These are phyloP conservation scores for Drosophila parabipectinata DNA, from an alignment of 1,140 invertebrate species.

Conservation along the genomic window DNA sequence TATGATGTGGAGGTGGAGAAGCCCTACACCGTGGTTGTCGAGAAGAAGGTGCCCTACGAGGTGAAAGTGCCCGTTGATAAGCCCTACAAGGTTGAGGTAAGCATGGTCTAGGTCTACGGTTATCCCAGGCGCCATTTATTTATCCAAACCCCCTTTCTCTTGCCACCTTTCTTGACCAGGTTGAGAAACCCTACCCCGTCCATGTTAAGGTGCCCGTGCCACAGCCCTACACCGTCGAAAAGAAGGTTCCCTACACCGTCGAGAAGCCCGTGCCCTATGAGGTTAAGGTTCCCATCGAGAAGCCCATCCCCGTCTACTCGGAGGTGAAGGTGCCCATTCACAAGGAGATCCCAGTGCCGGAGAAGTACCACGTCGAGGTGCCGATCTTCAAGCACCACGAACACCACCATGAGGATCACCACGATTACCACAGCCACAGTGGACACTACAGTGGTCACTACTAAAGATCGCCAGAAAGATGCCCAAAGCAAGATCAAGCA, in stretches of 20 bases:
- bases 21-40: slow-evolving; percentile 89
- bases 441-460: slow-evolving; percentile 28
- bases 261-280: slow-evolving; percentile 91
- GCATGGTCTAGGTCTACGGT: background rate
- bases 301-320: slow-evolving; percentile 90
- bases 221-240: slow-evolving; percentile 91
- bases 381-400: slow-evolving; percentile 85
- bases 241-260: slow-evolving; percentile 88
- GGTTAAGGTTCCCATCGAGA: slow-evolving; percentile 91
- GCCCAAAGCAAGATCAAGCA: slow-evolving; percentile 35
- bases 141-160: background rate
- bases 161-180: slow-evolving; percentile 6
- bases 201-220: slow-evolving; percentile 90
- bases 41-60: slow-evolving; percentile 87
- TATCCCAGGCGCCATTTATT: background rate
- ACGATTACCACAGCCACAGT: slow-evolving; percentile 50
- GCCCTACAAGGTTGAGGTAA: slow-evolving; percentile 90
- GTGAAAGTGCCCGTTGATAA: slow-evolving; percentile 84
- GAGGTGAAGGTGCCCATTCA: slow-evolving; percentile 89
- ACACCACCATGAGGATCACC: slow-evolving; percentile 67
- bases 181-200: slow-evolving; percentile 91
- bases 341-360: slow-evolving; percentile 90
- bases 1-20: slow-evolving; percentile 91
- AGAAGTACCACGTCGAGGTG: slow-evolving; percentile 88
- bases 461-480: slow-evolving; percentile 23